phyloP scores from a whole-genome alignment of 64 coral and sea anemone species.

The Catalaphyllia jardinei region DNA sequence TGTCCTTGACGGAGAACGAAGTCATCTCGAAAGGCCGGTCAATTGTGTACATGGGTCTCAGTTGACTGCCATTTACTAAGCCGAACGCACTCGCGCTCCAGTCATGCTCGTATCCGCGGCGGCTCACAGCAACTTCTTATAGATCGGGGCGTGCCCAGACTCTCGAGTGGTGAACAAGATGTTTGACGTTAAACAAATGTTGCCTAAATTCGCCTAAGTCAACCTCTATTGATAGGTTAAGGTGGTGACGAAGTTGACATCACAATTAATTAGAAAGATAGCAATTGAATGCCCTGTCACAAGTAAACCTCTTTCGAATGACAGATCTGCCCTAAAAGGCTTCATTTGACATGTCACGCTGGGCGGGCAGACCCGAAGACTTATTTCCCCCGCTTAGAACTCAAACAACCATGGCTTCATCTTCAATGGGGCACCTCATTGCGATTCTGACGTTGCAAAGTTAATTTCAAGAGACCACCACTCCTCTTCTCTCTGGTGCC shows the following conservation, averaged over 20 bases:
- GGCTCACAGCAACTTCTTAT: slow-evolving; percentile 66
- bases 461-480: slow-evolving; percentile 49
- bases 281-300: slow-evolving; percentile 96
- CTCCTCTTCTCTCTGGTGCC: slow-evolving; percentile 19
- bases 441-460: slow-evolving; percentile 29
- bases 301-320: slow-evolving; percentile 89
- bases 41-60: slow-evolving; percentile 94
- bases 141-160: slow-evolving; percentile 86
- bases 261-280: slow-evolving; percentile 99
- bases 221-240: slow-evolving; percentile 98
- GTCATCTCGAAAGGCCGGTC: slow-evolving; percentile 81
- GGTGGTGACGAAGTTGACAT: slow-evolving; percentile 97
- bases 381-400: slow-evolving; percentile 54
- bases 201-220: slow-evolving; percentile 84
- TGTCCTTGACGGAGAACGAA: slow-evolving; percentile 99
- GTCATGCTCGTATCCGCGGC: slow-evolving; percentile 73
- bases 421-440: slow-evolving; percentile 60
- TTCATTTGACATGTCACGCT: slow-evolving; percentile 71
- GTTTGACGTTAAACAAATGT: slow-evolving; percentile 99
- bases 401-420: slow-evolving; percentile 31
- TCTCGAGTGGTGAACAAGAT: slow-evolving; percentile 97
- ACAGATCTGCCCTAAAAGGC: slow-evolving; percentile 79
- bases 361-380: slow-evolving; percentile 20
- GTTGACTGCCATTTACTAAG: slow-evolving; percentile 83
- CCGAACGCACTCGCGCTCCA: slow-evolving; percentile 63